These are phyloP conservation scores for Periophthalmus magnuspinnatus DNA, from an alignment of 2,797 vertebrate species.

Conservation along the genomic window DNA sequence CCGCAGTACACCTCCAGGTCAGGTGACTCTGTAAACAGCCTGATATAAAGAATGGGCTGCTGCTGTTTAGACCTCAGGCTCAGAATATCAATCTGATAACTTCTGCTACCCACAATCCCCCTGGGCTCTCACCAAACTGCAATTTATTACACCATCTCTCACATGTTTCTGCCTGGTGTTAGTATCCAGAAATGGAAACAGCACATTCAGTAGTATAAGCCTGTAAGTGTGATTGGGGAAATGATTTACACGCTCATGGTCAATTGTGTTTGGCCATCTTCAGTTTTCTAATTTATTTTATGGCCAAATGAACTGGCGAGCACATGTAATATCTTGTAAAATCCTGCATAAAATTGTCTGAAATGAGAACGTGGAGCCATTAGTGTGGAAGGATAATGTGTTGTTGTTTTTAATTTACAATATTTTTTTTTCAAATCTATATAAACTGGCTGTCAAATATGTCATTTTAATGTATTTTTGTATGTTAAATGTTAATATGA, in stretches of 20 bases:
- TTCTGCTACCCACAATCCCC: slow-evolving; percentile 19
- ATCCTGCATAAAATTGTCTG: too few species aligned
- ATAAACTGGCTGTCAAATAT: too few species aligned
- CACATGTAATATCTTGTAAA: too few species aligned
- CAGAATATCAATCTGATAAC: slow-evolving; percentile 17
- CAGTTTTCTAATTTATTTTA: too few species aligned
- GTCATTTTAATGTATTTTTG: too few species aligned
- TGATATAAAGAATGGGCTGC: slow-evolving; percentile 28
- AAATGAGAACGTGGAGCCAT: too few species aligned
- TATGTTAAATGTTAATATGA: too few species aligned
- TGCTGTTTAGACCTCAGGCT: slow-evolving; percentile 24
- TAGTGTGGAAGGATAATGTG: too few species aligned
- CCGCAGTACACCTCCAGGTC: slow-evolving; percentile 42
- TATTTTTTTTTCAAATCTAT: too few species aligned
- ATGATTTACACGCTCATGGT: not conserved
- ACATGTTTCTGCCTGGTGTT: slow-evolving; percentile 4
- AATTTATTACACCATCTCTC: slow-evolving; percentile 15
- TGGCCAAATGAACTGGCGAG: too few species aligned
- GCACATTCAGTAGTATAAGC: not conserved
- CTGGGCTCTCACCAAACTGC: slow-evolving; percentile 12
- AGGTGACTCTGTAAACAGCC: slow-evolving; percentile 51
- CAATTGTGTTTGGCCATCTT: too few species aligned
- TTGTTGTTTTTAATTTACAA: too few species aligned
- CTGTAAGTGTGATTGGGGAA: not conserved
- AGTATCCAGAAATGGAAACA: slow-evolving; percentile 11